These are phyloP conservation scores for Lasioglossum marginatum DNA, from an alignment of 2,888 invertebrate species.

Conservation along the genomic window DNA sequence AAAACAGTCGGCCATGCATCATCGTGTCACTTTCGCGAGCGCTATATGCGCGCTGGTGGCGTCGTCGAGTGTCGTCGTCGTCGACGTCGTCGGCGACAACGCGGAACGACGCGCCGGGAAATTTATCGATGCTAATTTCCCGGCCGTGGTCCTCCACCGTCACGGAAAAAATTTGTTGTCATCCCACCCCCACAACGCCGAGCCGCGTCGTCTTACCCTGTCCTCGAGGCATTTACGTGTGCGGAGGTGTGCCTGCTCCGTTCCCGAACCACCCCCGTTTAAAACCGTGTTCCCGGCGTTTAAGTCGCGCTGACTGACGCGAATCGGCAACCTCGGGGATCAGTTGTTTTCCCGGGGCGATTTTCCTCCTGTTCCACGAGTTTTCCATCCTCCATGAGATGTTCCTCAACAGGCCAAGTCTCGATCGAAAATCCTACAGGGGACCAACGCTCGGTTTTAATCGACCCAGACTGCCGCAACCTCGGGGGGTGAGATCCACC, in stretches of 20 bases:
- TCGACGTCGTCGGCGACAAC: constrained; percentile 72
- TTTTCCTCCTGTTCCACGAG: neutral
- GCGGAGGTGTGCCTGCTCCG: constrained; percentile 55
- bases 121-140: constrained; percentile 85
- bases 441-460: neutral
- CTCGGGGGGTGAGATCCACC: neutral
- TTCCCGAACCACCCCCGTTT: constrained; percentile 70
- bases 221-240: constrained; percentile 69
- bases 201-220: constrained; percentile 70
- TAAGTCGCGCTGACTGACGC: constrained; percentile 62
- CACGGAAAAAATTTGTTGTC: constrained; percentile 78
- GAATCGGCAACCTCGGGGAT: constrained; percentile 37
- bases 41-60: constrained; percentile 69
- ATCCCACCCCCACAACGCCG: constrained; percentile 60
- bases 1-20: constrained; percentile 84
- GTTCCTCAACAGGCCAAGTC: neutral
- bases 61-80: constrained; percentile 55
- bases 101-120: constrained; percentile 78
- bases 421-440: constrained; percentile 9
- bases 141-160: constrained; percentile 77
- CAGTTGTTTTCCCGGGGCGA: constrained; percentile 9
- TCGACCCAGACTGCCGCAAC: neutral
- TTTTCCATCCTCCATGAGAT: neutral
- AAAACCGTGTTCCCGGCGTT: constrained; percentile 54
- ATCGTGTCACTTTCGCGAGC: constrained; percentile 82